Conservation (phyloP, 2,888 invertebrate genomes). For the Panzeria rudis region DNA sequence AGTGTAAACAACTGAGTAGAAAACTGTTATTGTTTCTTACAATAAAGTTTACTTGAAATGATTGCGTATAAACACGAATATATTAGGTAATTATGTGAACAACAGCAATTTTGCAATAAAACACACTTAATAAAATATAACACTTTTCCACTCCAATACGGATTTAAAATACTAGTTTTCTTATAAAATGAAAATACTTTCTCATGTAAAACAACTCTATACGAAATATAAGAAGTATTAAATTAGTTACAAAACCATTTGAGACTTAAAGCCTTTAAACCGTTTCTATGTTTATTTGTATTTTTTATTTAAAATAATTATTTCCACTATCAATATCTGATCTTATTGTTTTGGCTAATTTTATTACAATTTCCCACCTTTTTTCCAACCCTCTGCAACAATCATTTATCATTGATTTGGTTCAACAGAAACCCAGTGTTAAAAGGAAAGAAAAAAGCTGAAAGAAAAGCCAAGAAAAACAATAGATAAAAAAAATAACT, state of each 20-base stretch:
- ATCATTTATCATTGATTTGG: constrained; percentile 47
- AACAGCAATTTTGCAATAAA: neutral
- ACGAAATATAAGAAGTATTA: neutral
- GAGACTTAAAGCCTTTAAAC: neutral
- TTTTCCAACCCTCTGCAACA: neutral
- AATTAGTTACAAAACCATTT: neutral
- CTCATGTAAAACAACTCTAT: neutral
- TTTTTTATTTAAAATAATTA: constrained; percentile 45
- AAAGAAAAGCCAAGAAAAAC: constrained; percentile 37
- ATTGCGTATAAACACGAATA: neutral
- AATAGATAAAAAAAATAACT: constrained; percentile 5
- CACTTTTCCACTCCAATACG: neutral
- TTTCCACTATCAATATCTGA: constrained; percentile 44
- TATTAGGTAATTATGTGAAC: neutral
- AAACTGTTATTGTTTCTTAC: too few species aligned
- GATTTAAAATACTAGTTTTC: neutral
- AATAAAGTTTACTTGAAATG: neutral
- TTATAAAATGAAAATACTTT: neutral
- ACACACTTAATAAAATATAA: neutral
- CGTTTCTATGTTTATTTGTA: neutral
- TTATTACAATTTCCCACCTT: constrained; percentile 41
- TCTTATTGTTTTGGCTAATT: constrained; percentile 35
- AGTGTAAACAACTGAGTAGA: too few species aligned
- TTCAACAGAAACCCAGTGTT: constrained; percentile 12
- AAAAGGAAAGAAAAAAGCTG: constrained; percentile 8